Base-by-base conservation (phyloP, 2,113 vertebrate species). In the Glaucidium brasilianum region DNA sequence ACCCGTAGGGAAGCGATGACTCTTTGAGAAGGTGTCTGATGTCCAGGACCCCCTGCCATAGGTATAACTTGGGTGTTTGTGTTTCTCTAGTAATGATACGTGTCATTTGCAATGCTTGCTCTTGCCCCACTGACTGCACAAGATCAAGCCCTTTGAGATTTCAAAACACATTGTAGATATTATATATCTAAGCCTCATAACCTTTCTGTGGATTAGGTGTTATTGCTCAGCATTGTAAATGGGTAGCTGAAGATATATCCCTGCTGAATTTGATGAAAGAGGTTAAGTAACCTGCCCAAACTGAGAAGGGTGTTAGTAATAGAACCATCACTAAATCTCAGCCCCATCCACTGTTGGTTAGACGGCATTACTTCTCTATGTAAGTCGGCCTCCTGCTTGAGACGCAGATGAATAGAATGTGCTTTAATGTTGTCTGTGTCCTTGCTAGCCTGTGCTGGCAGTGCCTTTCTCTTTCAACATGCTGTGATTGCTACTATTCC, bases 131-230 rank as follows among this genome's bases (percentile, higher is more conserved):
- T 92, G 94, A 68, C 81, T 79, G 39, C 25, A 10, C 53, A 69
- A 79, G 93, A 94, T 15, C 53, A 66, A 91, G 85, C 66, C 92
- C 81, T 94, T 30, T 58, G 85, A 88, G 96, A 93, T 90, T 96
- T 94, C 86, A 92, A 87, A 96, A 64, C 83, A 95, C 72, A 79
- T 56, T 64, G 73, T 75, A 93, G 94, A 78, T 92, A 94, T 78
- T 92, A 72, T 92, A 64, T 96, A 69, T 78, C 86, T 81, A 49
- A 94, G 62, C 77, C 69, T 78, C 35, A 10, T 78, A 97, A 89
- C 89, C 92, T 72, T 89, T 91, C 89, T 84, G 73, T 4, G 7
- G 87, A 90, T 95, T 95, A 94, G 76, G 72, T 88, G 80, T 89
- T 94, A 52, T 26, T 94, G 87, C 77, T 93, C 49, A 47, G 79